Percentiles rank a stretch among this genome's conserved stretches.
Conservation (phyloP, 2,888 invertebrate genomes). For the Drosophila histrio region DNA sequence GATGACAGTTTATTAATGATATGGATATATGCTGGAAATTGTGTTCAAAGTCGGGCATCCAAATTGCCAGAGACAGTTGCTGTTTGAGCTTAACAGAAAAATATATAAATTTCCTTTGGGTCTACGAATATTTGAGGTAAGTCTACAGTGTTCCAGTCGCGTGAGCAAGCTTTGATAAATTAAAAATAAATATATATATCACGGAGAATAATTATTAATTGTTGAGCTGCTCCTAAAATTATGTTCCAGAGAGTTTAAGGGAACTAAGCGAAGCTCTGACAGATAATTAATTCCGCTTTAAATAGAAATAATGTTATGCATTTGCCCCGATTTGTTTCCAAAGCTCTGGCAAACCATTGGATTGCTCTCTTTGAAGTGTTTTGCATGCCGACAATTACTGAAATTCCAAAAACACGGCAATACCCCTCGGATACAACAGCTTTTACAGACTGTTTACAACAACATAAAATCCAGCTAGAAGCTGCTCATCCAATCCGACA, state of each 20-base stretch:
- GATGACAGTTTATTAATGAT: slow-evolving; percentile 28
- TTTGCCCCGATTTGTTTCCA: neutral
- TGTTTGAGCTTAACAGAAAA: neutral
- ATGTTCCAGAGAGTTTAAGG: too few species aligned
- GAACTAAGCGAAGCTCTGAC: too few species aligned
- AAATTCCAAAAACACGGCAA: slow-evolving; percentile 3
- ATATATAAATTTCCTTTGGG: neutral
- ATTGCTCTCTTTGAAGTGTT: neutral
- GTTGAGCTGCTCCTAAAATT: too few species aligned
- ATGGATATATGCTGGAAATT: slow-evolving; percentile 1
- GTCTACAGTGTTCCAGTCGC: neutral
- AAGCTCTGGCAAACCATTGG: neutral
- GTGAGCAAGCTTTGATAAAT: neutral
- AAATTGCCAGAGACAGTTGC: neutral
- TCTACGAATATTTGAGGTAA: neutral
- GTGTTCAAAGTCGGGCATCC: neutral
- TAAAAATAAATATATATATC: neutral
- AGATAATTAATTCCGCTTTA: neutral
- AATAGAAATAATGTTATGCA: neutral
- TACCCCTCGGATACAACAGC: slow-evolving; percentile 1
- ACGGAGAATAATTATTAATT: too few species aligned
- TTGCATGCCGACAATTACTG: slow-evolving; percentile 3
- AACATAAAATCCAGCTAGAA: slow-evolving; percentile 1
- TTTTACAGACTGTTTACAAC: slow-evolving; percentile 10
- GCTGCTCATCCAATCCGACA: neutral